A percentile compares a stretch with the other conserved stretches of the same genome.
These are phyloP conservation scores for Chauna torquata DNA, from an alignment of 2,113 vertebrate species.

Conservation along the genomic window DNA sequence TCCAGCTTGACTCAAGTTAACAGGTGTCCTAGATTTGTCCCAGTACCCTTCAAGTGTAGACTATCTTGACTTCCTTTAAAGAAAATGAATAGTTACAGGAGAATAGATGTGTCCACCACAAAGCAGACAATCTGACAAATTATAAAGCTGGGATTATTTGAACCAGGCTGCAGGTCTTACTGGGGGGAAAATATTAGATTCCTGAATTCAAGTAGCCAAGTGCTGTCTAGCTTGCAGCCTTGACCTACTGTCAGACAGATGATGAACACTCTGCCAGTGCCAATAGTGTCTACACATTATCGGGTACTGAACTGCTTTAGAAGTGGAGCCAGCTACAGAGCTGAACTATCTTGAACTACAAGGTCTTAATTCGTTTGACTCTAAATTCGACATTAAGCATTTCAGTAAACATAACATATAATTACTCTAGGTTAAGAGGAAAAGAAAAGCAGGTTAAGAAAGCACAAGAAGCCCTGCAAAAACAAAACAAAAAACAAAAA, in stretches of 20 bases:
- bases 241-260: slow-evolving; percentile 1
- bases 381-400: neutral
- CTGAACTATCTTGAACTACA: neutral
- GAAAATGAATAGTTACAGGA: neutral
- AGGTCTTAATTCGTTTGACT: neutral
- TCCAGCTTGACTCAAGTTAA: neutral
- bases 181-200: neutral
- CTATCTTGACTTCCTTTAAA: slow-evolving; percentile 8
- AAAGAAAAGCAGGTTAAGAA: neutral
- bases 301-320: neutral
- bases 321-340: neutral
- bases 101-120: neutral
- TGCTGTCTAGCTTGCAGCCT: neutral
- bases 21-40: neutral
- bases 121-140: neutral
- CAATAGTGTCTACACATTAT: neutral
- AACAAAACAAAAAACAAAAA: neutral
- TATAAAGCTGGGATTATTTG: neutral
- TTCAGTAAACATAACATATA: neutral
- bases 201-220: slow-evolving; percentile 5
- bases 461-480: neutral
- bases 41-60: neutral
- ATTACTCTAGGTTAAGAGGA: neutral
- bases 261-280: slow-evolving; percentile 22
- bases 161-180: neutral